Evolutionary conservation across 23 tunicate genomes (phyloP), one percentile per base, ranked within the genome.

Genomic region (Trididemnum clinides): DNA sequence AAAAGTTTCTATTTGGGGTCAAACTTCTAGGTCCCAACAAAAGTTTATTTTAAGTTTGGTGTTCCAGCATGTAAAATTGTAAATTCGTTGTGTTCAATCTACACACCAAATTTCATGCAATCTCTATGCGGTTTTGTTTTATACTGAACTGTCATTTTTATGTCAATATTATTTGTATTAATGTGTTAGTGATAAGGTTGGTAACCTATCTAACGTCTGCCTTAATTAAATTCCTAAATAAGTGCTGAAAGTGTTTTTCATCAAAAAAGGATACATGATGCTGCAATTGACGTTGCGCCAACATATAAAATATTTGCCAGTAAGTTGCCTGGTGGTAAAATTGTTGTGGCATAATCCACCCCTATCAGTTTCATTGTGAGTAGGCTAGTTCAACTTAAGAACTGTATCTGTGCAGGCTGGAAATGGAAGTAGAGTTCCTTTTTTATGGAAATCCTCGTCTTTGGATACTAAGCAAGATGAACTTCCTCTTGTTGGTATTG

Each of bases 401-500:
- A n/a, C n/a, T n/a, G n/a, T n/a, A 28, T 10, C 3, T 59, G 22
- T 59, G 20, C 25, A 59, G 66, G 66, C 22, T 59, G 66, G 66
- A 88, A 57, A 30, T 29, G 71, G 44, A 1, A 51, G 69, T 33
- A 35, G 27, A 18, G 39, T 28, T 0, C 97, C 97, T 1, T 83
- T 59, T 69, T 2, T 87, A 28, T 83, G 88, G 97, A 87, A 58
- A 33, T 84, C 77, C 38, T 51, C 80, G 26, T 34, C 44, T 27
- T 28, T 83, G 66, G 33, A 32, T 25, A 57, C 71, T 33, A 83
- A 75, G 49, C 32, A 39, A 27, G 88, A 76, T 5, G 80, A 69
- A 30, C 49, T 76, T 51, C 74, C 80, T 10, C 27, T 89, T 39
- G 87, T 77, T 86, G 93, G 93, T 89, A 87, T 21, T 5, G 19